These are phyloP conservation scores for Chaenodraco wilsoni DNA, from an alignment of 2,797 vertebrate genomes.

Conservation along the genomic window DNA sequence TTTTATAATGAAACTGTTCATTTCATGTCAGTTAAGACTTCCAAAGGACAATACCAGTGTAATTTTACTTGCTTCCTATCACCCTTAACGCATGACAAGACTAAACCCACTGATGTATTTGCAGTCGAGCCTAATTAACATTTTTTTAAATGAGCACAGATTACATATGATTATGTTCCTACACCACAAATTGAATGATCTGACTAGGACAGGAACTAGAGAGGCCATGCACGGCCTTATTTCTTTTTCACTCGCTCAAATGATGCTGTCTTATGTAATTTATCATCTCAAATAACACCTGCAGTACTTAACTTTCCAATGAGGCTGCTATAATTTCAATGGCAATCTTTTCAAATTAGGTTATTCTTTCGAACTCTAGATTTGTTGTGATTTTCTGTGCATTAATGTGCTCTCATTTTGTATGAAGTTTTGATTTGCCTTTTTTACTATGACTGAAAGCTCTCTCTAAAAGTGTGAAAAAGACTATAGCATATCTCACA, in stretches of 20 bases:
- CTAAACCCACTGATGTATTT: conserved; percentile 40
- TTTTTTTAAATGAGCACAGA: conserved; percentile 45
- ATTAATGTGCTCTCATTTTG: conserved; percentile 1
- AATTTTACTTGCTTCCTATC: conserved; percentile 32
- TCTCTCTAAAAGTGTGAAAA: conserved; percentile 3
- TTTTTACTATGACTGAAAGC: conserved; percentile 1
- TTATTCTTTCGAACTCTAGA: background rate
- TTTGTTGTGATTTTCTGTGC: background rate
- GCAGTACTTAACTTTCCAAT: background rate
- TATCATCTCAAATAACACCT: conserved; percentile 6
- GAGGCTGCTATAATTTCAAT: background rate
- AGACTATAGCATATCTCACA: conserved; percentile 1
- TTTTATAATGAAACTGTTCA: conserved; percentile 6
- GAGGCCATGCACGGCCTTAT: conserved; percentile 4
- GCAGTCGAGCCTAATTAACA: conserved; percentile 32
- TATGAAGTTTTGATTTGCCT: conserved; percentile 19
- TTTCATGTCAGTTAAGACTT: conserved; percentile 19
- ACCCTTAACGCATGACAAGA: conserved; percentile 18
- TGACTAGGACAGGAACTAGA: conserved; percentile 29
- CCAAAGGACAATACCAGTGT: conserved; percentile 23
- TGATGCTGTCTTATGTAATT: background rate
- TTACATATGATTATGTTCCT: conserved; percentile 45
- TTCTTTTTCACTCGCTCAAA: conserved; percentile 12
- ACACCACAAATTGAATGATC: conserved; percentile 45
- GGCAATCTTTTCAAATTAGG: background rate